Evolutionary conservation across 2,888 invertebrate species (phyloP).

Genomic region (Tipula helvola): DNA sequence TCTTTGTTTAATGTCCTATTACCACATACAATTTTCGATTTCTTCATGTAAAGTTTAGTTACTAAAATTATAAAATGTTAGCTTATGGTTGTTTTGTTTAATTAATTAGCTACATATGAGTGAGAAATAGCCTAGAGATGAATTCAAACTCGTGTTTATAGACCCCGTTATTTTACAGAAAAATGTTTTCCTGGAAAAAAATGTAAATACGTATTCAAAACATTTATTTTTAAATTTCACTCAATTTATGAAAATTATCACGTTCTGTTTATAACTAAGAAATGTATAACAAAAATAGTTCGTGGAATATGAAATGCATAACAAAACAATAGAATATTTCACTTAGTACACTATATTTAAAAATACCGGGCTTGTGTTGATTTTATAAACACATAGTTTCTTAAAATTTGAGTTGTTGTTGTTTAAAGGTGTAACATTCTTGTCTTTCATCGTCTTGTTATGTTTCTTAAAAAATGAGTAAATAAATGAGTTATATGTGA

Average conservation of each 20-base stretch:
- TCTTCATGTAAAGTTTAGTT: background rate
- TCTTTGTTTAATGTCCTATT: background rate
- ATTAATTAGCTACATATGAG: background rate
- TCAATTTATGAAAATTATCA: background rate
- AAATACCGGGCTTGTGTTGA: background rate
- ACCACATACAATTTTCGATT: background rate
- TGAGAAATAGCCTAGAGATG: background rate
- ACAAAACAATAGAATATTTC: background rate
- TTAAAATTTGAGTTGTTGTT: background rate
- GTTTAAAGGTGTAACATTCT: background rate
- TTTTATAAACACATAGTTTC: background rate
- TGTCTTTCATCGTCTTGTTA: background rate
- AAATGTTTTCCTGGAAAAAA: background rate
- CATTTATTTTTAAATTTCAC: background rate
- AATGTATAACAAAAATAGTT: background rate
- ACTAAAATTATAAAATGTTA: background rate
- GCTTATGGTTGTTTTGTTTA: background rate
- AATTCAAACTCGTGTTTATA: background rate
- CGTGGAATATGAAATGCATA: background rate
- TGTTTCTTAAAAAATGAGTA: background rate
- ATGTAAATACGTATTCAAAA: background rate
- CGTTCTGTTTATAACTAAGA: background rate
- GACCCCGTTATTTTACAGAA: background rate
- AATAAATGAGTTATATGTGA: background rate
- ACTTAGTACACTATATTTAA: background rate